Conservation (phyloP, 2,797 vertebrate genomes). For the Alca torda region DNA sequence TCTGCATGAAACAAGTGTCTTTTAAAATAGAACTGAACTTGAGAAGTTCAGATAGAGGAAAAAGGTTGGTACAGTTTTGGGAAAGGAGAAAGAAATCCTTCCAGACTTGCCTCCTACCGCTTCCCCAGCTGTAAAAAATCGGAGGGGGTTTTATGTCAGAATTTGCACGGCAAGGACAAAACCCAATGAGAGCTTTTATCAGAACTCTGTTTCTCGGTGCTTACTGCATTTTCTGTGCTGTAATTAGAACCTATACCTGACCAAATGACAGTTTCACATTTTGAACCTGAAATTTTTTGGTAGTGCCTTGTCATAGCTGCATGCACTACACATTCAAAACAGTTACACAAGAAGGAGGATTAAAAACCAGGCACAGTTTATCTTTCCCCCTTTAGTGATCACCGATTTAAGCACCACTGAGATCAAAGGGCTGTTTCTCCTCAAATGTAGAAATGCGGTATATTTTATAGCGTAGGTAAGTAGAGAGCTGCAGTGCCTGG, state of each 20-base stretch:
- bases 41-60: background rate
- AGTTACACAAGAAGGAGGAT: background rate
- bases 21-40: background rate
- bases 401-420: background rate
- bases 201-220: background rate
- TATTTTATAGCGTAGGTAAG: background rate
- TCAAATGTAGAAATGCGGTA: background rate
- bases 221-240: background rate
- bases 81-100: background rate
- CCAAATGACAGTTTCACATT: background rate
- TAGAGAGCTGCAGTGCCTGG: background rate
- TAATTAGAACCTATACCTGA: fast-evolving
- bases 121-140: background rate
- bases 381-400: background rate
- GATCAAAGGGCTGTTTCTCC: background rate
- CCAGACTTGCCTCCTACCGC: background rate
- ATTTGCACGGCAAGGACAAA: background rate
- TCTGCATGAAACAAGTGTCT: background rate
- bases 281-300: background rate
- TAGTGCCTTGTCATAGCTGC: background rate
- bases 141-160: background rate
- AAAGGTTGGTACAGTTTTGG: background rate
- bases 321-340: background rate
- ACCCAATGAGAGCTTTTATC: background rate
- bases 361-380: background rate